A percentile compares a stretch with the other conserved stretches of the same genome.
Conservation (phyloP, 2,797 vertebrate species). For the Okamejei kenojei region DNA sequence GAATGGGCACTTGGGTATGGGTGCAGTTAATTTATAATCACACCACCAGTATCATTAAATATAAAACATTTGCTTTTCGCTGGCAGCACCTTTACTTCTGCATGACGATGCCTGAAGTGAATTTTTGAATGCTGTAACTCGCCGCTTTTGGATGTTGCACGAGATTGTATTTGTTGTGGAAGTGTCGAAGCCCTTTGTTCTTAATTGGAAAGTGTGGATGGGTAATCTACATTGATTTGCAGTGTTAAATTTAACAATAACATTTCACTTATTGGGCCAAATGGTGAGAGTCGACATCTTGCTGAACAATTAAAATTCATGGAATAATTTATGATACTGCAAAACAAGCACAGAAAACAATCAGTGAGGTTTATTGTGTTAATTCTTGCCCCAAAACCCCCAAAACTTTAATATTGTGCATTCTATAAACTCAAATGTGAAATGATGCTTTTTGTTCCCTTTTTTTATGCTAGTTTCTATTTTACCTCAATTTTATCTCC, state of each 20-base stretch:
- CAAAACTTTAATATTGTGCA: neutral
- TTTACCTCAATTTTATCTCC: neutral
- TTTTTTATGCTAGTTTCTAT: neutral
- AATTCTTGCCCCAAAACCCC: neutral
- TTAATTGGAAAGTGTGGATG: neutral
- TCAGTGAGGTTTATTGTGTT: neutral
- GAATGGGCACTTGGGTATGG: neutral
- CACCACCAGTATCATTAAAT: neutral
- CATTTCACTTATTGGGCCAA: neutral
- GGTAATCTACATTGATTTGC: no score
- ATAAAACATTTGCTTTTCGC: neutral
- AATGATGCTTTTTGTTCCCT: neutral
- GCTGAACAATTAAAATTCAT: neutral
- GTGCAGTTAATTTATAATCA: neutral
- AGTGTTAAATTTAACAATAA: neutral
- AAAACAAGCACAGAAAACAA: neutral
- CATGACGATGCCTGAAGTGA: neutral
- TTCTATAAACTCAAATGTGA: neutral
- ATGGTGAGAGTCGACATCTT: neutral
- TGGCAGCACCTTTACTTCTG: neutral
- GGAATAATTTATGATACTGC: neutral
- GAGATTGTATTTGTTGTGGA: neutral
- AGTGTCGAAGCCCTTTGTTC: neutral
- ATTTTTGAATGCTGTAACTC: neutral
- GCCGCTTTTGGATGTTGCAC: neutral